These are phyloP conservation scores for Anguilla anguilla DNA, from an alignment of 2,797 vertebrate genomes.

Conservation along the genomic window DNA sequence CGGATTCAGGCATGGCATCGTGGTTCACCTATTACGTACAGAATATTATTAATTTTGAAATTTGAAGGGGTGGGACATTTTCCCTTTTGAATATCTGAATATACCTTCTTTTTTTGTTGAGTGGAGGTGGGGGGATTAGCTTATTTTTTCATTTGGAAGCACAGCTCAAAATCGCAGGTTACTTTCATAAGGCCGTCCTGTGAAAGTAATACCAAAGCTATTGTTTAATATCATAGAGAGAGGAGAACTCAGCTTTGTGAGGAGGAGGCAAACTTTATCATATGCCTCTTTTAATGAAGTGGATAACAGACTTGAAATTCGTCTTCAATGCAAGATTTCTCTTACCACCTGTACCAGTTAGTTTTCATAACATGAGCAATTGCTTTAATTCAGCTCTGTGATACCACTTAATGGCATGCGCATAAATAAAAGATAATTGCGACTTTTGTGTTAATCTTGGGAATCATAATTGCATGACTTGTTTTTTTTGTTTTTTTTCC, in stretches of 20 bases:
- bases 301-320: neutral
- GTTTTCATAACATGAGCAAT: neutral
- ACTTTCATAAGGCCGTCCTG: neutral
- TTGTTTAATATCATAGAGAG: neutral
- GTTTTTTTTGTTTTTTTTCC: too few species aligned
- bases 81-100: neutral
- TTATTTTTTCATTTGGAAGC: neutral
- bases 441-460: neutral
- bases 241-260: neutral
- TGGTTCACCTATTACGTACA: neutral
- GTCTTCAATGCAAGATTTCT: neutral
- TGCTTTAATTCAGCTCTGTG: neutral
- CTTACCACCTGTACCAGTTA: neutral
- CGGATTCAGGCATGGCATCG: neutral
- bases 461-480: neutral
- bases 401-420: neutral
- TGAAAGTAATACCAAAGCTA: neutral
- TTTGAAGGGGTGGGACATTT: neutral
- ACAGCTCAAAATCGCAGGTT: neutral
- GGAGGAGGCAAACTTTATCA: neutral
- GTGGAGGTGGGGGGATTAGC: too few species aligned
- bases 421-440: constrained; percentile 3
- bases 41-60: neutral
- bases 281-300: neutral
- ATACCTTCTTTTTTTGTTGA: too few species aligned